phyloP scores from a whole-genome alignment of 2,113 vertebrate species.

The Gambusia affinis region DNA sequence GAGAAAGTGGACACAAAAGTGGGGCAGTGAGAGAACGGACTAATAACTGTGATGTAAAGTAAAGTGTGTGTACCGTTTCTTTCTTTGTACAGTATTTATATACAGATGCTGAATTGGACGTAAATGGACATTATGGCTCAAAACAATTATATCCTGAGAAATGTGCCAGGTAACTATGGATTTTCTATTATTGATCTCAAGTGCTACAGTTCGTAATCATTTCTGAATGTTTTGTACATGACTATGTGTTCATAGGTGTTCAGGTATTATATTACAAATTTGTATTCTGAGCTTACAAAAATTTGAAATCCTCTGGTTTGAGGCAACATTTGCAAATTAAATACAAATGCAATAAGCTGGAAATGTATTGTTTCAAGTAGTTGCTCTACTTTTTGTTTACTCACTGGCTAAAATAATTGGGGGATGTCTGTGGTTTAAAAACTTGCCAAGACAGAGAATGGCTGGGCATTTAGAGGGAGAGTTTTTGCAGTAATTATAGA shows the following conservation, averaged over 20 bases:
- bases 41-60: constrained; percentile 1
- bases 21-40: constrained; percentile 16
- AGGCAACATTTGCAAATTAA: not conserved
- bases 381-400: constrained; percentile 26
- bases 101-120: constrained; percentile 18
- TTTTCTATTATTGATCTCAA: constrained; percentile 3
- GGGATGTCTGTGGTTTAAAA: constrained; percentile 49
- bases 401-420: constrained; percentile 44
- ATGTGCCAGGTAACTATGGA: constrained; percentile 60
- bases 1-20: constrained; percentile 4
- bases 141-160: constrained; percentile 37
- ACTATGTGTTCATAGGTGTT: not conserved
- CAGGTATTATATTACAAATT: not conserved
- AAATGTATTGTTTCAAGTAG: constrained; percentile 1
- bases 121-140: constrained; percentile 47
- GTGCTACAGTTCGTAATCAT: not conserved
- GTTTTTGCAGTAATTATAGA: constrained; percentile 72
- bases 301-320: not conserved
- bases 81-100: constrained; percentile 21
- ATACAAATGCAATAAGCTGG: constrained; percentile 3
- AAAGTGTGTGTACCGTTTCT: not conserved
- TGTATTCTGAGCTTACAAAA: not conserved
- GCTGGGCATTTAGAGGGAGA: constrained; percentile 59
- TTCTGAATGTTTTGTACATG: not conserved
- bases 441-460: constrained; percentile 56